These are phyloP conservation scores for Meloidogyne hapla DNA, from an alignment of 1,140 invertebrate species.

Conservation along the genomic window DNA sequence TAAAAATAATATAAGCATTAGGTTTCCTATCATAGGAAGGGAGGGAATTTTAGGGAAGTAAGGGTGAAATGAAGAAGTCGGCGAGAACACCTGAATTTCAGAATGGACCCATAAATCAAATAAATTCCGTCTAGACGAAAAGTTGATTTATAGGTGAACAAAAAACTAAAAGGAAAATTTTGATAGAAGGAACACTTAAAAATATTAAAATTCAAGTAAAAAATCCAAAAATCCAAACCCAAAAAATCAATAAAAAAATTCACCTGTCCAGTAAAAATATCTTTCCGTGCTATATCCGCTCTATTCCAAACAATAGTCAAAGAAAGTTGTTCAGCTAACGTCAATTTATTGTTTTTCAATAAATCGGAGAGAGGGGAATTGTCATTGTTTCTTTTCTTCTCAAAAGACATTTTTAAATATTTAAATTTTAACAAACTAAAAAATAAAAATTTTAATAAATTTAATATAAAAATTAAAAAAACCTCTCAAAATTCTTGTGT, in stretches of 20 bases:
- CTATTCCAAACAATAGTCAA: conserved; percentile 93
- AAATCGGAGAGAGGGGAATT: conserved; percentile 62
- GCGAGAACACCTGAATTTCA: no score
- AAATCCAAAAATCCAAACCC: not conserved
- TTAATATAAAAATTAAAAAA: not conserved
- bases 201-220: no score
- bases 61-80: no score
- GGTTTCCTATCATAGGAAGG: no score
- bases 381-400: conserved; percentile 53
- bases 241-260: not conserved
- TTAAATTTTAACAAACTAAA: not conserved
- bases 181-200: no score
- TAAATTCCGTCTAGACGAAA: no score
- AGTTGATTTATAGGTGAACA: no score
- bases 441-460: not conserved
- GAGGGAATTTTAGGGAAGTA: no score
- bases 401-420: not conserved
- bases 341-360: conserved; percentile 61
- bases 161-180: no score
- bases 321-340: conserved; percentile 54
- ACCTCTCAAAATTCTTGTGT: not conserved
- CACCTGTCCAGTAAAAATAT: conserved; percentile 83
- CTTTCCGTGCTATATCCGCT: conserved; percentile 84
- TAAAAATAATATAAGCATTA: conserved; percentile 73
- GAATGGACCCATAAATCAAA: no score